phyloP scores from a whole-genome alignment of 2,113 vertebrate species.

The Furnarius figulus region DNA sequence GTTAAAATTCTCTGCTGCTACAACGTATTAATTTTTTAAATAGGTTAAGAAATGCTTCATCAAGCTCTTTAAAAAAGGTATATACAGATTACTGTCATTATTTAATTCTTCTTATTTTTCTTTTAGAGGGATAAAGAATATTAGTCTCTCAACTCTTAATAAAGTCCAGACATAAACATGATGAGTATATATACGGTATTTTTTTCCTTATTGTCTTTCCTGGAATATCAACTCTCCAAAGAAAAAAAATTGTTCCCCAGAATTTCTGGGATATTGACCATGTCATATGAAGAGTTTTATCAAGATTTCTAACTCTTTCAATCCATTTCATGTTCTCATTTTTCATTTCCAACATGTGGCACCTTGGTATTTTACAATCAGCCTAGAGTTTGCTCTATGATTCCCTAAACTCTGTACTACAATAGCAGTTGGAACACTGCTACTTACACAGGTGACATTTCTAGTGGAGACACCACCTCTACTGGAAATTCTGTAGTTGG shows the following conservation, averaged over 20 bases:
- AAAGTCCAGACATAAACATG: not conserved
- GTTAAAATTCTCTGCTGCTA: not conserved
- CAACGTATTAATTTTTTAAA: not conserved
- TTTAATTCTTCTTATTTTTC: not conserved
- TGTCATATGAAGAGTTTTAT: not conserved
- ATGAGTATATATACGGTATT: not conserved
- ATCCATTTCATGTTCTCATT: not conserved
- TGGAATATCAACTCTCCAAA: not conserved
- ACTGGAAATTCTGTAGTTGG: not conserved
- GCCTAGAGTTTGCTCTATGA: not conserved
- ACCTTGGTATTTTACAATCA: not conserved
- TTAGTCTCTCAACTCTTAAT: not conserved
- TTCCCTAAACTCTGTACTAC: not conserved
- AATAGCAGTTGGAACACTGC: not conserved
- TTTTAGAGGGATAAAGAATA: not conserved
- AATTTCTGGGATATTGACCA: not conserved
- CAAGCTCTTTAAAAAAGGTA: not conserved
- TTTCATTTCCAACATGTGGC: not conserved
- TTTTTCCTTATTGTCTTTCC: not conserved
- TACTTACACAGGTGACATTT: not conserved
- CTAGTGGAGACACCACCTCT: not conserved
- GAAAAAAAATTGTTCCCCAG: not conserved
- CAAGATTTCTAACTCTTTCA: not conserved
- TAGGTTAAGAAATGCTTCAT: not conserved
- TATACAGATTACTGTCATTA: not conserved